Evolutionary conservation across 1,140 invertebrate genomes (phyloP).

Genomic region (Ips typographus): DNA sequence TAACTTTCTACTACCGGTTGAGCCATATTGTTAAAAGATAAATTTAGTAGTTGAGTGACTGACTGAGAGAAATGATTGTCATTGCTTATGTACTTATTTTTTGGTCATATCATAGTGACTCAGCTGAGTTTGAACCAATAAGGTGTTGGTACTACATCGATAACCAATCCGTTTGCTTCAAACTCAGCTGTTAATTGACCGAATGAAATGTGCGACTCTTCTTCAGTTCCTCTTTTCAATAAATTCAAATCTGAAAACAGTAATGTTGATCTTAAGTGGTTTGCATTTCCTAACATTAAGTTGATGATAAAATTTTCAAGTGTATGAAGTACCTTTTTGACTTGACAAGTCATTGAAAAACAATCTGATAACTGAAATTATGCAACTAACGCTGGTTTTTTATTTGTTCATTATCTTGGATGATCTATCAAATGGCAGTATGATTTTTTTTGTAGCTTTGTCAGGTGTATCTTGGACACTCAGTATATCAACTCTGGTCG

Average conservation of each 20-base stretch:
- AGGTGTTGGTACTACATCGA: neutral
- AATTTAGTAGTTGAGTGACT: neutral
- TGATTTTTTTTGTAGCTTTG: neutral
- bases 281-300: too few relatives aligned
- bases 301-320: too few relatives aligned
- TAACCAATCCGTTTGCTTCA: too few relatives aligned
- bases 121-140: neutral
- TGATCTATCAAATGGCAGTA: neutral
- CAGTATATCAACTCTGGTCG: neutral
- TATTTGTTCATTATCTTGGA: neutral
- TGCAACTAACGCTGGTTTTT: neutral
- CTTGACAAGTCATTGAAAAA: too few relatives aligned
- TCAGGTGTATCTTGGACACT: neutral
- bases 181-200: neutral
- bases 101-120: neutral
- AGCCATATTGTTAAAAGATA: conserved; percentile 28
- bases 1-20: conserved; percentile 23
- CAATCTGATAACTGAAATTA: neutral
- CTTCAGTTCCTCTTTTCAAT: too few relatives aligned
- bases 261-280: too few relatives aligned
- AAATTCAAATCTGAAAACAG: too few relatives aligned
- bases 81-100: neutral
- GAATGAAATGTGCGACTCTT: neutral
- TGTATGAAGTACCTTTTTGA: too few relatives aligned
- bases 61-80: neutral